Percentiles rank a stretch among this genome's conserved stretches.
Evolutionary conservation across 2,888 invertebrate species (phyloP).

Genomic region (Latrodectus elegans): DNA sequence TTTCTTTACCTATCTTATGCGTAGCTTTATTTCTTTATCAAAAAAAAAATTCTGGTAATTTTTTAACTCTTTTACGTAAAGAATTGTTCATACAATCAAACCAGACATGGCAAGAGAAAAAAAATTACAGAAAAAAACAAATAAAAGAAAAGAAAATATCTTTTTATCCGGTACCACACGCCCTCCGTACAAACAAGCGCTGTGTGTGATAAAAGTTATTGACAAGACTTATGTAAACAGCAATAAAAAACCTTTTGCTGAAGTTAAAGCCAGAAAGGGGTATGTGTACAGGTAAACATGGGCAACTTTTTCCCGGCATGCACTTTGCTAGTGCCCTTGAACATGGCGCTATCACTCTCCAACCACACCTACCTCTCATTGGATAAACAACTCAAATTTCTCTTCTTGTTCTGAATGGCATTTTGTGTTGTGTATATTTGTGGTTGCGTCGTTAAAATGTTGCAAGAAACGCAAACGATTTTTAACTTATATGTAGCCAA

Average conservation of each 20-base stretch:
- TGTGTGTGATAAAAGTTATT: constrained; percentile 68
- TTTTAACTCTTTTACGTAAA: too few species aligned
- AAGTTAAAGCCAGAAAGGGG: constrained; percentile 45
- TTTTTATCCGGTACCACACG: constrained; percentile 58
- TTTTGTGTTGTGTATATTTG: constrained; percentile 44
- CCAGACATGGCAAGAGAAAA: constrained; percentile 12
- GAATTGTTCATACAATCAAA: too few species aligned
- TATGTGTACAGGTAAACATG: constrained; percentile 68
- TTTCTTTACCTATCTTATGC: too few species aligned
- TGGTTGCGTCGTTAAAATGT: constrained; percentile 51
- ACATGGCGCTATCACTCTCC: constrained; percentile 64
- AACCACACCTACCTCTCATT: constrained; percentile 66
- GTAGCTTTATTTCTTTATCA: too few species aligned
- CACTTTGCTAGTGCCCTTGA: constrained; percentile 56
- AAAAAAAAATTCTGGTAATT: too few species aligned
- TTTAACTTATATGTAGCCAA: constrained; percentile 23
- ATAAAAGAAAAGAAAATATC: constrained; percentile 31
- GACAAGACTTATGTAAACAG: constrained; percentile 69
- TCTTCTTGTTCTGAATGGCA: constrained; percentile 60
- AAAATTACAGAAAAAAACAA: constrained; percentile 3
- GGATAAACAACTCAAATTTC: constrained; percentile 67
- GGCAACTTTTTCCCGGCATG: constrained; percentile 54
- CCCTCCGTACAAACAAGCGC: constrained; percentile 64
- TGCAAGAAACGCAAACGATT: constrained; percentile 29
- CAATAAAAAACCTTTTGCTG: constrained; percentile 52